Percentiles rank a stretch among this genome's conserved stretches.
phyloP scores from a whole-genome alignment of 1,140 invertebrate genomes.

The Rhyzopertha dominica region DNA sequence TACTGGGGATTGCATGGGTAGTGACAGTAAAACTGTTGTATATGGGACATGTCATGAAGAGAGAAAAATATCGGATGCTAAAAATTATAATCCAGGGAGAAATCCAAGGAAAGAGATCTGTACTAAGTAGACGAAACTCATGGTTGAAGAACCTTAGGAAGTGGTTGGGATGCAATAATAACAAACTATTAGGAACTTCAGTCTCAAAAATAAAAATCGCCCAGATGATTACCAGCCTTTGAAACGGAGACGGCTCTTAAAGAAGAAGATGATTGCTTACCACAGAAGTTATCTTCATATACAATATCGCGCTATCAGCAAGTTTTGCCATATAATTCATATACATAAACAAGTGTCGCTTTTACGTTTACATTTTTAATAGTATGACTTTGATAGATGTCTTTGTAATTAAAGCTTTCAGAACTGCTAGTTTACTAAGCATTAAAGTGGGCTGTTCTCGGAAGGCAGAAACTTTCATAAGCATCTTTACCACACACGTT shows the following conservation, averaged over 20 bases:
- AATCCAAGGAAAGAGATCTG: not conserved
- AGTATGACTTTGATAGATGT: no score
- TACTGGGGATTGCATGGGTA: no score
- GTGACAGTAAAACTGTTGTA: not conserved
- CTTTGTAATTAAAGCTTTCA: no score
- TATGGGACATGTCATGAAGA: not conserved
- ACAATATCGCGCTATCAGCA: no score
- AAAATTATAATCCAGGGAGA: not conserved
- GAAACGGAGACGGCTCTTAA: not conserved
- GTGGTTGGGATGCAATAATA: not conserved
- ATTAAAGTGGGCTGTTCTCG: no score
- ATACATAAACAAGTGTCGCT: no score
- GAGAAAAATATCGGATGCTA: not conserved
- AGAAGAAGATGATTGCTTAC: conserved; percentile 13
- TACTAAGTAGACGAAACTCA: not conserved
- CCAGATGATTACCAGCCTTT: not conserved
- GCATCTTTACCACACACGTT: no score
- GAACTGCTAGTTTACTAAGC: no score
- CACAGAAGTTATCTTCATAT: no score
- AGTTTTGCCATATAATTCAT: no score
- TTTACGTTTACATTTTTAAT: no score
- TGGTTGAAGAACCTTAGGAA: conserved; percentile 5
- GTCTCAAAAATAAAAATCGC: not conserved
- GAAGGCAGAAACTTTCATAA: no score
- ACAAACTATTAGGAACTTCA: not conserved